These are phyloP conservation scores for Chelonia mydas DNA, from an alignment of 2,797 vertebrate genomes.

Conservation along the genomic window DNA sequence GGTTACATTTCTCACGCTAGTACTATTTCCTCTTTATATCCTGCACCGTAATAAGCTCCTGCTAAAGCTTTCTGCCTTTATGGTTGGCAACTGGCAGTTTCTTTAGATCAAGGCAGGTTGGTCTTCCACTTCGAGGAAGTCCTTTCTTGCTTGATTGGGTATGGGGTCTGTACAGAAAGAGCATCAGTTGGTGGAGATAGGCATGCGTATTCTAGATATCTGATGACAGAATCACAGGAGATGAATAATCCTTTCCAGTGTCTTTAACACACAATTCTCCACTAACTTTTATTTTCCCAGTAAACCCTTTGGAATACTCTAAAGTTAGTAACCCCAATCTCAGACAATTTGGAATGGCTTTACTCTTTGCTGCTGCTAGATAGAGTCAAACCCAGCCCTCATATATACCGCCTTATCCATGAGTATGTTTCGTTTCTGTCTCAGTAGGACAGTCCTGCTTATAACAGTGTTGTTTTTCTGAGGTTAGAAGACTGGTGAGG, in stretches of 20 bases:
- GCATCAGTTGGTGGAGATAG: not conserved
- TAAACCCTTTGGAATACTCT: not conserved
- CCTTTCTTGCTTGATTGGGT: not conserved
- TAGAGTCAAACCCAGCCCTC: conserved; percentile 35
- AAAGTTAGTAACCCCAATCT: not conserved
- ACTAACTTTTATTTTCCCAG: not conserved
- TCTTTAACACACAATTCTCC: not conserved
- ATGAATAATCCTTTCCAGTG: not conserved
- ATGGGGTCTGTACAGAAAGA: not conserved
- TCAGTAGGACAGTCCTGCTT: conserved; percentile 47
- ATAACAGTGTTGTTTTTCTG: conserved; percentile 69
- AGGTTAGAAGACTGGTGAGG: conserved; percentile 67
- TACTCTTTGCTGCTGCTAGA: not conserved
- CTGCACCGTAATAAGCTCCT: not conserved
- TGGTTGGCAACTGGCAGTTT: not conserved
- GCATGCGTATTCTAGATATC: not conserved
- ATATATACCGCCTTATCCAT: conserved; percentile 41
- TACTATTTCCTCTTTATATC: not conserved
- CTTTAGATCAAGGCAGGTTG: not conserved
- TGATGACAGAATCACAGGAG: not conserved
- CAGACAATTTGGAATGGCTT: conserved; percentile 29
- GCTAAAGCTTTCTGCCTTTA: not conserved
- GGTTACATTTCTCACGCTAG: not conserved
- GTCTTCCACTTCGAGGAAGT: not conserved
- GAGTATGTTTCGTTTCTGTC: conserved; percentile 69